A percentile compares a stretch with the other conserved stretches of the same genome.
These are phyloP conservation scores for Corythornis vintsioides DNA, from an alignment of 2,113 vertebrate genomes.

Conservation along the genomic window DNA sequence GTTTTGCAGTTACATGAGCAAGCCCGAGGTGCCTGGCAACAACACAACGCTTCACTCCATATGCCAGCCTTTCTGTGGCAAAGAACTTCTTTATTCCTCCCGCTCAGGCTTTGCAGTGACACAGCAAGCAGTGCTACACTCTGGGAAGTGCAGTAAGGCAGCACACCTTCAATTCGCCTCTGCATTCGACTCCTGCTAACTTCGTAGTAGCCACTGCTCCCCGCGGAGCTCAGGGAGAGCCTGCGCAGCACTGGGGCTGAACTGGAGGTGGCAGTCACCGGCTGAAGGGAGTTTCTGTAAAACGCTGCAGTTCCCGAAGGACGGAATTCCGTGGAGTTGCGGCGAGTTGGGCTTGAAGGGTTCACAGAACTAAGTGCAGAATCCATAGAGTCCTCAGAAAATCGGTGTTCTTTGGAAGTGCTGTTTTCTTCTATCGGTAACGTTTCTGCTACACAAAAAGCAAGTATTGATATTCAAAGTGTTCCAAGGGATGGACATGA, in stretches of 20 bases:
- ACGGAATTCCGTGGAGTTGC: constrained; percentile 75
- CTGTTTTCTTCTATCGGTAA: constrained; percentile 81
- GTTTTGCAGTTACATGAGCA: neutral
- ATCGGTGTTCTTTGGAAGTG: constrained; percentile 83
- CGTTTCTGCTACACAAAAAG: constrained; percentile 80
- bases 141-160: neutral
- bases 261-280: constrained; percentile 65
- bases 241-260: constrained; percentile 70
- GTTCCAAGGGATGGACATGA: neutral
- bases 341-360: constrained; percentile 69
- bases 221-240: constrained; percentile 70
- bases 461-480: neutral
- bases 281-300: constrained; percentile 67
- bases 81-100: neutral
- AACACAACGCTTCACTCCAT: neutral
- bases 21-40: neutral
- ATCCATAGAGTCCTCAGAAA: constrained; percentile 80
- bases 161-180: constrained; percentile 88
- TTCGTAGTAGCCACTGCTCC: constrained; percentile 72
- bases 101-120: neutral
- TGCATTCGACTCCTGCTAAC: constrained; percentile 75
- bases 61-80: neutral
- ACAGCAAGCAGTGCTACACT: neutral
- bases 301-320: constrained; percentile 72
- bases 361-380: constrained; percentile 85